Percentiles rank a stretch among this genome's conserved stretches.
These are phyloP conservation scores for Lepetodrilus schrolli DNA, from an alignment of 2,888 invertebrate genomes.

Conservation along the genomic window DNA sequence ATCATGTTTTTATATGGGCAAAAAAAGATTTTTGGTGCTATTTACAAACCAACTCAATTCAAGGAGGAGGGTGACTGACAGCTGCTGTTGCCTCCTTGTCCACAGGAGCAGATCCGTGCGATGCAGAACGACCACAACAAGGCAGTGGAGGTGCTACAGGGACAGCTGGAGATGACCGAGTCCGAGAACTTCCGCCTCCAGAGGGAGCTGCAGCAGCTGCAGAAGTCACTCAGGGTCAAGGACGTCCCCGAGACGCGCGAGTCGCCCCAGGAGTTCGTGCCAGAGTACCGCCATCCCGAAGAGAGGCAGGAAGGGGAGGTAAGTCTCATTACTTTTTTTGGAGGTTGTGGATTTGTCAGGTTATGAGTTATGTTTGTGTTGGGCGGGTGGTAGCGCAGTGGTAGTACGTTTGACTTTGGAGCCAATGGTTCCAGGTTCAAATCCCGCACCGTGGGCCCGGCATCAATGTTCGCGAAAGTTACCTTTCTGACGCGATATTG, in stretches of 20 bases:
- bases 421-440: no score
- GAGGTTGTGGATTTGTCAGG: background rate
- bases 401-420: no score
- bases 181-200: slow-evolving; percentile 70
- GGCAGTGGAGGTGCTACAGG: slow-evolving; percentile 73
- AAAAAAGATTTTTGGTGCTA: background rate
- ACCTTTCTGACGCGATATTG: no score
- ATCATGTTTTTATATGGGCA: background rate
- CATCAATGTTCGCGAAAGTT: no score
- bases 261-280: slow-evolving; percentile 48
- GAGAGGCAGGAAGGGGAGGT: slow-evolving; percentile 72
- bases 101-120: slow-evolving; percentile 76
- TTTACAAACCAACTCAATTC: background rate
- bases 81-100: background rate
- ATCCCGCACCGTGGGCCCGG: no score
- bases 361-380: background rate
- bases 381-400: no score
- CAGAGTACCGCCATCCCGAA: slow-evolving; percentile 57
- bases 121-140: slow-evolving; percentile 74
- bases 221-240: slow-evolving; percentile 47
- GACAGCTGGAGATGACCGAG: slow-evolving; percentile 75
- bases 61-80: background rate
- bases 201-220: slow-evolving; percentile 61
- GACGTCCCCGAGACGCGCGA: slow-evolving; percentile 44
- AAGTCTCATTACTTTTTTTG: no score